Evolutionary conservation across 2,797 vertebrate species (phyloP).

Genomic region (Brotula barbata): DNA sequence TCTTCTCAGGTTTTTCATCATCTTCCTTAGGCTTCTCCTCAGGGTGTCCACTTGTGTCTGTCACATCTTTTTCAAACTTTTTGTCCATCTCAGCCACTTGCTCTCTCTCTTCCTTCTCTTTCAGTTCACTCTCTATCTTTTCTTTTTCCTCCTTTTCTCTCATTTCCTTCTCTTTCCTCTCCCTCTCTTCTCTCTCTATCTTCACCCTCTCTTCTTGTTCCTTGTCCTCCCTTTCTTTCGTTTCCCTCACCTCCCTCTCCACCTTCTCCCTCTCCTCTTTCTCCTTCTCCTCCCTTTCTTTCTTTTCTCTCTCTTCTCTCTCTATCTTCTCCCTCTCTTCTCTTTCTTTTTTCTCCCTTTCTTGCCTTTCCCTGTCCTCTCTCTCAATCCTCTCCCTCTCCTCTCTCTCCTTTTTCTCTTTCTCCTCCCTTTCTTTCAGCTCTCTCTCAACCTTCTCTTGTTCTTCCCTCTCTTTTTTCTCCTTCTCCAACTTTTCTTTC

Average conservation of each 20-base stretch:
- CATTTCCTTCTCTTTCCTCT: background rate
- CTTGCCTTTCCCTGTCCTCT: constrained; percentile 45
- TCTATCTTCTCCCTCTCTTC: constrained; percentile 4
- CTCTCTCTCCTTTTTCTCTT: constrained; percentile 17
- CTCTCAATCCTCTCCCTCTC: constrained; percentile 7
- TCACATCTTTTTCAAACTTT: constrained; percentile 1
- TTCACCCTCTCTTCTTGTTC: constrained; percentile 12
- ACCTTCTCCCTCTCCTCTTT: constrained; percentile 5
- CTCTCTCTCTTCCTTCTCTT: constrained; percentile 26
- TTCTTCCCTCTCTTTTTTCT: constrained; percentile 32
- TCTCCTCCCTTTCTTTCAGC: constrained; percentile 21
- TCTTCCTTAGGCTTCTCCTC: constrained; percentile 35
- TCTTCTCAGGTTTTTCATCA: constrained; percentile 23
- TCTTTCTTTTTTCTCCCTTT: constrained; percentile 10
- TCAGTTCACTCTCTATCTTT: constrained; percentile 23
- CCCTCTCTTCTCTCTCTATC: constrained; percentile 35
- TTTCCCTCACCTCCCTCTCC: constrained; percentile 23
- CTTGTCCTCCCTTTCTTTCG: constrained; percentile 11
- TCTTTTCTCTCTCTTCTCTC: constrained; percentile 7
- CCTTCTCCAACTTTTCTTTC: constrained; percentile 34
- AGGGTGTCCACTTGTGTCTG: constrained; percentile 25
- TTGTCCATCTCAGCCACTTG: constrained; percentile 40
- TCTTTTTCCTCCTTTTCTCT: constrained; percentile 15
- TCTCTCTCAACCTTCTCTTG: constrained; percentile 26
- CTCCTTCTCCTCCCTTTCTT: constrained; percentile 21